These are phyloP conservation scores for Hirtodrosophila alboralis DNA, from an alignment of 2,888 invertebrate species.

Conservation along the genomic window DNA sequence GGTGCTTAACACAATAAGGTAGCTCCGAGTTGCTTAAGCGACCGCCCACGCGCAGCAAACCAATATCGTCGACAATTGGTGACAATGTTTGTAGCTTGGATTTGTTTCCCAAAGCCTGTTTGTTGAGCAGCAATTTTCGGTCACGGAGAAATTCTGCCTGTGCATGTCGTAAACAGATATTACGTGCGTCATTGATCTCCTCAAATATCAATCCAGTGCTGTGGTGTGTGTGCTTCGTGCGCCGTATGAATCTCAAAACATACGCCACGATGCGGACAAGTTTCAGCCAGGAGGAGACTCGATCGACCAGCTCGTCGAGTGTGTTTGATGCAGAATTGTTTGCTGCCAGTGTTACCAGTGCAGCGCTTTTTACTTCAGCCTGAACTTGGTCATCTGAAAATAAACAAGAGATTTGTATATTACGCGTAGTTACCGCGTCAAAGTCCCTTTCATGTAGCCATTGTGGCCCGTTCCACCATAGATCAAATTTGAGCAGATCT, in stretches of 20 bases:
- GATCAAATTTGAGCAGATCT: neutral
- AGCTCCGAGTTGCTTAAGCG: neutral
- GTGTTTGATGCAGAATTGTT: neutral
- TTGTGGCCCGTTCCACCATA: conserved; percentile 1
- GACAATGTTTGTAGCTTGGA: neutral
- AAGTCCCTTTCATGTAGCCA: neutral
- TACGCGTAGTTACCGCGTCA: neutral
- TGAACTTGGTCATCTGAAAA: neutral
- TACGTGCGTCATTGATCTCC: too few relatives aligned
- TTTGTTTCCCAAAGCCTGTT: neutral
- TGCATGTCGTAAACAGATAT: too few relatives aligned
- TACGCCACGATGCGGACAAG: neutral
- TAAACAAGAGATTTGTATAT: too few relatives aligned
- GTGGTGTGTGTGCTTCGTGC: too few relatives aligned
- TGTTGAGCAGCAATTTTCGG: neutral
- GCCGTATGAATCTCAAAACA: neutral
- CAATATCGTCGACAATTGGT: neutral
- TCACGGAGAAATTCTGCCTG: too few relatives aligned
- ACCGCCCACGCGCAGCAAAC: neutral
- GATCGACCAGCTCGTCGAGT: neutral
- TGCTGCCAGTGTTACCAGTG: neutral
- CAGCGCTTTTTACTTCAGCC: neutral
- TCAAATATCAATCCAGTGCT: too few relatives aligned
- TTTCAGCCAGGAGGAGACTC: neutral
- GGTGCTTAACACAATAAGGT: conserved; percentile 19